phyloP scores from a whole-genome alignment of 2,888 invertebrate species.

The Rhogogaster chlorosoma region DNA sequence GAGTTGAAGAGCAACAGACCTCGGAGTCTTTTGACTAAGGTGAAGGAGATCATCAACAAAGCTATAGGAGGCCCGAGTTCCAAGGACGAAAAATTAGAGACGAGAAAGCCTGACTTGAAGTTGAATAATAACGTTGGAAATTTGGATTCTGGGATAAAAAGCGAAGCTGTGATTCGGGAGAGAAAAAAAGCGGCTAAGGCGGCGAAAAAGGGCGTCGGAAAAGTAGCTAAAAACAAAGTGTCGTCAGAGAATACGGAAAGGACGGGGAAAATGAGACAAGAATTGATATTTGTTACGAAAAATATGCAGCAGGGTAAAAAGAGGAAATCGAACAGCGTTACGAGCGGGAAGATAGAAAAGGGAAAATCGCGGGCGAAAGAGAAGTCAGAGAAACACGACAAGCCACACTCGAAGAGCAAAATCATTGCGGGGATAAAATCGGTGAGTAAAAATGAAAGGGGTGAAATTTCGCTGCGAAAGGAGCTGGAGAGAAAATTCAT shows the following conservation, averaged over 20 bases:
- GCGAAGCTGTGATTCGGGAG: constrained; percentile 31
- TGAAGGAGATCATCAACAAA: constrained; percentile 60
- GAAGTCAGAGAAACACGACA: neutral
- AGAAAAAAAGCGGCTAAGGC: neutral
- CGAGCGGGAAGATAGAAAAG: neutral
- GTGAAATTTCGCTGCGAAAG: neutral
- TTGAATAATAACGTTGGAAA: neutral
- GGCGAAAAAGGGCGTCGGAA: neutral
- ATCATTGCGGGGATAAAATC: neutral
- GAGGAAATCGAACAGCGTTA: neutral
- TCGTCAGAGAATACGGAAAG: neutral
- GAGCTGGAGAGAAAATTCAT: neutral
- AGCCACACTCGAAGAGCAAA: neutral
- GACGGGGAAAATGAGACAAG: neutral
- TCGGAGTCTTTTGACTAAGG: constrained; percentile 58
- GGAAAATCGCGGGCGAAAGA: neutral
- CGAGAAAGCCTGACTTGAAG: neutral
- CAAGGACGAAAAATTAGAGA: neutral
- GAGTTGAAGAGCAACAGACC: constrained; percentile 29
- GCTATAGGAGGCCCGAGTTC: constrained; percentile 52
- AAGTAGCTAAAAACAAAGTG: neutral
- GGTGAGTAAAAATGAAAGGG: neutral
- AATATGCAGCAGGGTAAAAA: neutral
- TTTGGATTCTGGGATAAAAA: neutral
- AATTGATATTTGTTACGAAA: constrained; percentile 16